Evolutionary conservation across 2,888 invertebrate genomes (phyloP), one percentile per base, ranked within the genome.

Genomic region (Malthinus seriepunctatus): DNA sequence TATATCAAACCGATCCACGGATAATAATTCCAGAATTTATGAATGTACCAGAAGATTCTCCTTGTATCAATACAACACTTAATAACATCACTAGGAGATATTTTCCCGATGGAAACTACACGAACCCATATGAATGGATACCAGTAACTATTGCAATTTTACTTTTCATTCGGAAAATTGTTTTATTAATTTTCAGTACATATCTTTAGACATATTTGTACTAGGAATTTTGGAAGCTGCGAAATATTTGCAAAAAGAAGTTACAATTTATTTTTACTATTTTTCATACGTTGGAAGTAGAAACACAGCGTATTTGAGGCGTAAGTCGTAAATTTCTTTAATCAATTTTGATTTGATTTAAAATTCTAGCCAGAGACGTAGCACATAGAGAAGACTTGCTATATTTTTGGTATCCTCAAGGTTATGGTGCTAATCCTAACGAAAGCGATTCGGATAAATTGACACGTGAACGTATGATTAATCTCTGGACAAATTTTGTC

Each of bases 401-500:
- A 8, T 35, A 35, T 7, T 35, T 35, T 12, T 46, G 32, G 11
- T 31, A 23, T 6, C 9, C 31, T 1, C 10, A 14, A n/a, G n/a
- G n/a, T n/a, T n/a, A n/a, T n/a, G n/a, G n/a, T n/a, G n/a, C n/a
- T n/a, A n/a, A n/a, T n/a, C n/a, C 14, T 5, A 8, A n/a, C 4
- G 47, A 38, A 33, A 31, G 37, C 2, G 32, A 32, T 2, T 12
- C 35, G 11, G 47, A 56, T 15, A 14, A 6, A n/a, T 11, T 38
- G 6, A 51, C 14, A 11, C 11, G 33, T 2, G 46, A 51, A 12
- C 56, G 51, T 14, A 12, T 56, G 11, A 32, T 47, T 10, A 51
- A 32, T 0, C 7, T 56, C 11, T 56, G 39, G 51, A 56, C 51
- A 8, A 56, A 56, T 47, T 56, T 56, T 51, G 56, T n/a, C n/a